phyloP scores from a whole-genome alignment of 2,113 vertebrate species.

The Sitta europaea region DNA sequence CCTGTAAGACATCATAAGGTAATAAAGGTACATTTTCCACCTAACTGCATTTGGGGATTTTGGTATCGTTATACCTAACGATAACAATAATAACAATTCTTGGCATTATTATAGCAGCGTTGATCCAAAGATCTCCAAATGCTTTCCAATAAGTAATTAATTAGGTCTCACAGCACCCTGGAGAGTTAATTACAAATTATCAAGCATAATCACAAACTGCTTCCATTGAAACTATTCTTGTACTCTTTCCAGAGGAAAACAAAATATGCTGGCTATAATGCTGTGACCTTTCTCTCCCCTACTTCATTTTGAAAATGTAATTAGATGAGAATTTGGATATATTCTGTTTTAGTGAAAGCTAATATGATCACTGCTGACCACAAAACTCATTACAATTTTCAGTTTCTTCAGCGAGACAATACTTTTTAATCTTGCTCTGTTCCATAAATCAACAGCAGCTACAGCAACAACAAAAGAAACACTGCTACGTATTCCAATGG shows the following conservation, averaged over 20 bases:
- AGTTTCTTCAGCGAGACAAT: not conserved
- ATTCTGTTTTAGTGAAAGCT: conserved; percentile 8
- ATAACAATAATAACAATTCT: conserved; percentile 18
- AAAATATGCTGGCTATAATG: conserved; percentile 25
- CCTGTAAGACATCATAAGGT: conserved; percentile 22
- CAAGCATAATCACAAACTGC: conserved; percentile 25
- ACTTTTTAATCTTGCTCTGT: not conserved
- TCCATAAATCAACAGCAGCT: not conserved
- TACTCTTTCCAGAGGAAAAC: conserved; percentile 46
- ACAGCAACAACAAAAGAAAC: not conserved
- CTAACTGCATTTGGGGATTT: not conserved
- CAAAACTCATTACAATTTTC: not conserved
- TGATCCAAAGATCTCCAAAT: conserved; percentile 53
- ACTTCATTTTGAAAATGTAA: conserved; percentile 7
- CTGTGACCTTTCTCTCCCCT: not conserved
- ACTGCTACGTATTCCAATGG: not conserved
- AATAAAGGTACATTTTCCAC: conserved; percentile 29
- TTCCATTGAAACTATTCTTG: conserved; percentile 36
- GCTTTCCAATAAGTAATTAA: conserved; percentile 61
- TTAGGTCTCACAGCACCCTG: conserved; percentile 45
- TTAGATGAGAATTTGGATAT: conserved; percentile 28
- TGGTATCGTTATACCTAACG: not conserved
- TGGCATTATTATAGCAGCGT: conserved; percentile 32
- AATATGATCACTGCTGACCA: conserved; percentile 21
- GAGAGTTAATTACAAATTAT: conserved; percentile 66